phyloP scores from a whole-genome alignment of 2,797 vertebrate genomes.

The Lacerta bilineata region DNA sequence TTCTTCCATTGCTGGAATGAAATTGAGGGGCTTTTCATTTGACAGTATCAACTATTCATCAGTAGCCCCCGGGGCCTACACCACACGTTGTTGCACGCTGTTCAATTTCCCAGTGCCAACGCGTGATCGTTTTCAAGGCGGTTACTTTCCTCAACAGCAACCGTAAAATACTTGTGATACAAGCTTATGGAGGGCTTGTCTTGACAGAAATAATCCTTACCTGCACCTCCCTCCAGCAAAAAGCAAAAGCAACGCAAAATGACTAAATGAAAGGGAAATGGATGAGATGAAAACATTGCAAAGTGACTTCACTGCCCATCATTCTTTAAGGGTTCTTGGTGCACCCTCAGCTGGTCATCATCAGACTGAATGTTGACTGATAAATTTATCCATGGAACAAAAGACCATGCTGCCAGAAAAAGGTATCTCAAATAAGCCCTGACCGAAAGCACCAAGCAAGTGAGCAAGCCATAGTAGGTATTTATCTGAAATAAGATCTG shows the following conservation, averaged over 20 bases:
- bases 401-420: conserved; percentile 62
- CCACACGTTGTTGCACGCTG: conserved; percentile 33
- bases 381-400: conserved; percentile 47
- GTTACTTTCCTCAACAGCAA: neutral
- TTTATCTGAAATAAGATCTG: conserved; percentile 66
- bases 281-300: neutral
- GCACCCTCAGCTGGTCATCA: conserved; percentile 13
- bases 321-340: conserved; percentile 50
- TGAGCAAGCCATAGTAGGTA: conserved; percentile 34
- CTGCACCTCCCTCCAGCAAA: neutral
- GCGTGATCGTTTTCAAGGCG: neutral
- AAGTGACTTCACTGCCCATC: conserved; percentile 45
- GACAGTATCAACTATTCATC: conserved; percentile 35
- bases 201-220: neutral
- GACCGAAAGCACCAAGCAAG: conserved; percentile 38
- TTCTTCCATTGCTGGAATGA: conserved; percentile 53
- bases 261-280: neutral
- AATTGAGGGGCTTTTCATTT: conserved; percentile 50
- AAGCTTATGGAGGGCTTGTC: neutral
- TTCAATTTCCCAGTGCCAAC: conserved; percentile 11
- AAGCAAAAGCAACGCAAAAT: conserved; percentile 11
- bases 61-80: conserved; percentile 48
- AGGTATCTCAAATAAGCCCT: conserved; percentile 49
- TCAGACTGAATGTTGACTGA: conserved; percentile 52
- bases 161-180: conserved; percentile 8